Evolutionary conservation across 2,888 invertebrate genomes (phyloP), one percentile per base, ranked within the genome.

Genomic region (Andrena marginata): DNA sequence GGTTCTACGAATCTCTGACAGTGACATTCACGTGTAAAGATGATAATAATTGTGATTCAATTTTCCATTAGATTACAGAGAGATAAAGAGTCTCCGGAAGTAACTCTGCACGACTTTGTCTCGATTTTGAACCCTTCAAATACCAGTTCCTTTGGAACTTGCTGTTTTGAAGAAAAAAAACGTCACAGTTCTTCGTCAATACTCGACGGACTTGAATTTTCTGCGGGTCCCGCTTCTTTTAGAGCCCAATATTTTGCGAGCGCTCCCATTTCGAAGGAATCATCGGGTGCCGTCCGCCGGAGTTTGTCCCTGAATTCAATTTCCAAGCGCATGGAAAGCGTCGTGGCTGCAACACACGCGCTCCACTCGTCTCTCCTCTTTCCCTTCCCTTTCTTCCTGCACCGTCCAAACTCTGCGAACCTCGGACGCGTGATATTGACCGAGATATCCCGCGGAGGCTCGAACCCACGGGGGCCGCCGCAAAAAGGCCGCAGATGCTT

Each of bases 21-120:
- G n/a, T n/a, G n/a, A 29, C 67, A 33, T 6, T n/a, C 13, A 26
- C 35, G 20, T 33, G 35, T 68, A 42, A 70, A 69, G 23, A 51
- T 78, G 62, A 48, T 68, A 68, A 78, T 76, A 68, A 35, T 16
- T 20, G 51, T 26, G 16, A 51, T 51, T 20, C 51, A 20, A 20
- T 51, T 51, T 51, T 51, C 29, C n/a, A 8, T 29, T 16, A 31
- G 56, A 3, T 69, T 35, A 29, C 10, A 8, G 16, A 31, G 31
- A 5, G 49, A 13, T 20, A n/a, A 51, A 51, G n/a, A 49, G 16
- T n/a, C 13, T 49, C 48, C 6, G 16, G n/a, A 49, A 35, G 10
- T 13, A 42, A 42, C 42, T 3, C 42, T 3, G 42, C 42, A 13
- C 42, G 13, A 42, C 42, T 42, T 42, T 42, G 5, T 13, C 42